Evolutionary conservation across 92 coral and sea anemone genomes (phyloP).

Genomic region (Paragorgia papillata): DNA sequence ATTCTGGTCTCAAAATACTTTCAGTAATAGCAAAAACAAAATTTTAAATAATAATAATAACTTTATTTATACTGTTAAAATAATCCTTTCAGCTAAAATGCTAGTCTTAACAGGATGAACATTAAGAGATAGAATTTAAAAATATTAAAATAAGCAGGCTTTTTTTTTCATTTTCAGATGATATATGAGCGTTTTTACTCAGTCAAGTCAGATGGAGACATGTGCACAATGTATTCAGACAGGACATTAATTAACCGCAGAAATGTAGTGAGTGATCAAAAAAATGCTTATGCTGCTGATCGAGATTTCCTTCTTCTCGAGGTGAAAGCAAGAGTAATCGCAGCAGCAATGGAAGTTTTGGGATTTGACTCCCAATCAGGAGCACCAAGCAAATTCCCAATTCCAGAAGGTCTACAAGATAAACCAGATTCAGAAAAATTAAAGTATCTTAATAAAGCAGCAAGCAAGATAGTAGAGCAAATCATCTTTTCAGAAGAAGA

Average conservation of each 20-base stretch:
- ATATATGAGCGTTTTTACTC: conserved; percentile 50
- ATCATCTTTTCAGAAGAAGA: conserved; percentile 11
- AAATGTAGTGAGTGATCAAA: conserved; percentile 66
- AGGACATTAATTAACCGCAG: conserved; percentile 69
- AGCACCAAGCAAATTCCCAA: not conserved
- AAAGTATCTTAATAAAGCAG: not conserved
- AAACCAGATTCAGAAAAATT: not conserved
- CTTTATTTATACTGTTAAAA: no score
- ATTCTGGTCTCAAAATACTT: conserved; percentile 69
- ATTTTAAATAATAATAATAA: not conserved
- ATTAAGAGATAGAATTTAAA: no score
- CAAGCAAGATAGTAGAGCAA: conserved; percentile 19
- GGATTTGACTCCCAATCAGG: conserved; percentile 39
- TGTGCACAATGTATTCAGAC: conserved; percentile 64
- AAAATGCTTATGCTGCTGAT: conserved; percentile 62
- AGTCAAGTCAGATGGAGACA: conserved; percentile 64
- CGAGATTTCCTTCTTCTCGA: conserved; percentile 68
- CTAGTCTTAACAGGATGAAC: no score
- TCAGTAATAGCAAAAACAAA: conserved; percentile 55
- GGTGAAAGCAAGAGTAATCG: conserved; percentile 18
- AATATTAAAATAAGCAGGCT: not conserved
- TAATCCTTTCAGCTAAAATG: not conserved
- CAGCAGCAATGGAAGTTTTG: conserved; percentile 45
- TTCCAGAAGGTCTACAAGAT: not conserved
- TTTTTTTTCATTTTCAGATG: conserved; percentile 39